Conservation (phyloP, 2,888 invertebrate genomes). For the Salpingus planirostris region DNA sequence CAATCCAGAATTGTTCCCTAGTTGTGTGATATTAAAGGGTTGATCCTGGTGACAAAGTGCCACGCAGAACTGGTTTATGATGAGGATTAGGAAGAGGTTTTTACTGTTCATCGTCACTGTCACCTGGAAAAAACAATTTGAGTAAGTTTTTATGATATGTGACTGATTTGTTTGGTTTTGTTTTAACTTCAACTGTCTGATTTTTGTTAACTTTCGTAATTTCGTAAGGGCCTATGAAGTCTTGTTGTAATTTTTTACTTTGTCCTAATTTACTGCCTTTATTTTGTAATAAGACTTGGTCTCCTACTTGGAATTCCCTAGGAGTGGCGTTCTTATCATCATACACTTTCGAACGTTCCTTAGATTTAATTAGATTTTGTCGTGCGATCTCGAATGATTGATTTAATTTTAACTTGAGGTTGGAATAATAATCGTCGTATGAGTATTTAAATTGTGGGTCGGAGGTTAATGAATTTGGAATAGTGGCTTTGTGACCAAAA, state of each 20-base stretch:
- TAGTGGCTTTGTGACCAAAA: slow-evolving; percentile 27
- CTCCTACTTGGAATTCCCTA: neutral
- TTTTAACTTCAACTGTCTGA: slow-evolving; percentile 1
- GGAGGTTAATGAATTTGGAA: slow-evolving; percentile 21
- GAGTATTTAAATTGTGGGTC: slow-evolving; percentile 12
- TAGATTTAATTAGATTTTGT: slow-evolving; percentile 15
- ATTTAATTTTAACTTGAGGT: slow-evolving; percentile 19
- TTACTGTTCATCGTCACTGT: no score
- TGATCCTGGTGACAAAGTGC: no score
- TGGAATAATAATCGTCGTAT: slow-evolving; percentile 18
- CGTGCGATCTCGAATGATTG: slow-evolving; percentile 16
- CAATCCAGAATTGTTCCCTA: slow-evolving; percentile 1
- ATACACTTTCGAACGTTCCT: neutral
- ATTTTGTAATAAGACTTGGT: slow-evolving; percentile 1
- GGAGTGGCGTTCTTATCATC: slow-evolving; percentile 1
- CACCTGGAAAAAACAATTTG: neutral
- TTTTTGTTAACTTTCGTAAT: slow-evolving; percentile 1
- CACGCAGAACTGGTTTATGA: no score
- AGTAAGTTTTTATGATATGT: slow-evolving; percentile 2
- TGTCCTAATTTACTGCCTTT: neutral
- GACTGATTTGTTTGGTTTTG: slow-evolving; percentile 1
- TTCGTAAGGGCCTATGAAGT: slow-evolving; percentile 3
- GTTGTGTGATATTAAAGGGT: neutral
- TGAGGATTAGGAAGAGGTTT: no score
- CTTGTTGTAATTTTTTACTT: slow-evolving; percentile 1